Percentiles rank a stretch among this genome's conserved stretches.
These are phyloP conservation scores for Mus musculus DNA, from an alignment of 2,113 vertebrate species.

Conservation along the genomic window DNA sequence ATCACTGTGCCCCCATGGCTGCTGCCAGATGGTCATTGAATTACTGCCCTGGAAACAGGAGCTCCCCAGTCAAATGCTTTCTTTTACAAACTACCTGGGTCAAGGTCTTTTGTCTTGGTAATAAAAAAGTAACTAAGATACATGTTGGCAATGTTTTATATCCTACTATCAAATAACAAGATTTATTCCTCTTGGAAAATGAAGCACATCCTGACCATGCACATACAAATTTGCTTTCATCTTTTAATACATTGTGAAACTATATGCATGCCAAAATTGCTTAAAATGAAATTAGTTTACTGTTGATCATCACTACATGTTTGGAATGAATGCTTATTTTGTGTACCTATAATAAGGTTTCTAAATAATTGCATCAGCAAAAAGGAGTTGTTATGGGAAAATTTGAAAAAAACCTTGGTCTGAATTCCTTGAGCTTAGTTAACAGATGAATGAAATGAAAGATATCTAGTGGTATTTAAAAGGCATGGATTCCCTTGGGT, in stretches of 20 bases:
- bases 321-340: background rate
- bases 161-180: background rate
- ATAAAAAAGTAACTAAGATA: background rate
- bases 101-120: background rate
- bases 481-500: background rate
- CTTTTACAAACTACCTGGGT: background rate
- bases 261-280: background rate
- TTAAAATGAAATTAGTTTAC: background rate
- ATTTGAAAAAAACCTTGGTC: background rate
- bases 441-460: background rate
- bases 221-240: background rate
- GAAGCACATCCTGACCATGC: background rate
- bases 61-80: background rate
- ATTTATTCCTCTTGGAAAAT: background rate
- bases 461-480: background rate
- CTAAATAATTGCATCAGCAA: background rate
- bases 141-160: background rate
- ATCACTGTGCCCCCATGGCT: background rate
- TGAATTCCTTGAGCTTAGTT: background rate
- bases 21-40: background rate
- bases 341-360: background rate
- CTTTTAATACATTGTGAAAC: background rate
- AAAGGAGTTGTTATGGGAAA: background rate
- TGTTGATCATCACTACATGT: background rate
- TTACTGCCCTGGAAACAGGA: background rate